Base-by-base conservation (phyloP, 2,113 vertebrate species). In the Saccopteryx leptura region DNA sequence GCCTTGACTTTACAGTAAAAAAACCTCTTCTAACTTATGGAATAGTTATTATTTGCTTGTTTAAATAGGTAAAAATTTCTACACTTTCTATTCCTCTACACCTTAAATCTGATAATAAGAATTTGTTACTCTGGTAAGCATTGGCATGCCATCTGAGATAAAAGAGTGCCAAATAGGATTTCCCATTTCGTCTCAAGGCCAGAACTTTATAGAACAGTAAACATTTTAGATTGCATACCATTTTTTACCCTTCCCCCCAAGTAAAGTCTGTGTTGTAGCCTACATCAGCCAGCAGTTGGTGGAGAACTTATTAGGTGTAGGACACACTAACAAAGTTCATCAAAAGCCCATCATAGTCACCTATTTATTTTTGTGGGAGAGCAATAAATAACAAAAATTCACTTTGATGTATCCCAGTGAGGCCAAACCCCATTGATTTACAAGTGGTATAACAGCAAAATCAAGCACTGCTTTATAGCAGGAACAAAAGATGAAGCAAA, bases 1-100 rank as follows among this genome's bases (percentile, higher is more conserved):
- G 69, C 90, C 91, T 96, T 94, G 58, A 71, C 91, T 95, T 92
- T 90, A 87, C 60, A 69, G 46, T 86, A 88, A 33, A 89, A 89
- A 94, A 86, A 60, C 13, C 10, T 94, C 23, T 82, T 86, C 60
- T 80, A 94, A 94, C n/a, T 88, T 81, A 81, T 2, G 7, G 12
- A 69, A 78, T 72, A 90, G 48, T 71, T 82, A 60, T 58, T 71
- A 31, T 61, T 96, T 56, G 3, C 24, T 85, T 93, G 65, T 84
- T 76, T 84, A 93, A 61, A 18, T 65, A 93, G 58, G 50, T 91
- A 72, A 92, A 52, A 39, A 52, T 60, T 72, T 74, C 46, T 13
- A 79, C 15, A n/a, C 74, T 86, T 94, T 58, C 86, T 90, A 13
- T 21, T 50, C 23, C 68, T 87, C 23, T 75, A 13, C 82, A 92